These are phyloP conservation scores for Thymelicus acteon DNA, from an alignment of 2,888 invertebrate species.

Conservation along the genomic window DNA sequence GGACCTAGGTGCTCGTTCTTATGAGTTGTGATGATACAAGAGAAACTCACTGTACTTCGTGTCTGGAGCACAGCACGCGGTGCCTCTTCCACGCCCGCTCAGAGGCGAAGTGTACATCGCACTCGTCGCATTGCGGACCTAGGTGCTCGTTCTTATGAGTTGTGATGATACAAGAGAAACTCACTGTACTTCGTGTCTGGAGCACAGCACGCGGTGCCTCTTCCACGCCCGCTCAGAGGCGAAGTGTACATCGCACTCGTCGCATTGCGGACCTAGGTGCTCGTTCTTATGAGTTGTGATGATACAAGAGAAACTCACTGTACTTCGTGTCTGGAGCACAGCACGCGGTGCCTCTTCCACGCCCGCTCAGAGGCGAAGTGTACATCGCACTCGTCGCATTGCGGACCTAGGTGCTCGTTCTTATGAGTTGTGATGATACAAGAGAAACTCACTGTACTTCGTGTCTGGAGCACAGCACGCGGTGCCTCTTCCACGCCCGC, in stretches of 20 bases:
- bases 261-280: constrained; percentile 52
- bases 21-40: constrained; percentile 47
- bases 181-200: constrained; percentile 8
- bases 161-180: constrained; percentile 46
- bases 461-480: constrained; percentile 43
- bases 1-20: constrained; percentile 52
- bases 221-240: constrained; percentile 50
- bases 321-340: constrained; percentile 30
- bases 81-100: constrained; percentile 52
- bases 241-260: constrained; percentile 44
- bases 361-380: constrained; percentile 46
- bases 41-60: constrained; percentile 4
- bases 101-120: constrained; percentile 48
- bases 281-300: constrained; percentile 49
- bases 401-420: constrained; percentile 51
- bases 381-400: constrained; percentile 47
- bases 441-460: constrained; percentile 1
- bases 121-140: constrained; percentile 10
- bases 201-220: constrained; percentile 48
- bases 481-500: constrained; percentile 50
- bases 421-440: constrained; percentile 48
- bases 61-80: constrained; percentile 43
- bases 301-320: constrained; percentile 34
- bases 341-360: constrained; percentile 52
- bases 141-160: constrained; percentile 46